Evolutionary conservation across 1,140 invertebrate species (phyloP), one percentile per base, ranked within the genome.

Genomic region (Drosophila lacertosa): DNA sequence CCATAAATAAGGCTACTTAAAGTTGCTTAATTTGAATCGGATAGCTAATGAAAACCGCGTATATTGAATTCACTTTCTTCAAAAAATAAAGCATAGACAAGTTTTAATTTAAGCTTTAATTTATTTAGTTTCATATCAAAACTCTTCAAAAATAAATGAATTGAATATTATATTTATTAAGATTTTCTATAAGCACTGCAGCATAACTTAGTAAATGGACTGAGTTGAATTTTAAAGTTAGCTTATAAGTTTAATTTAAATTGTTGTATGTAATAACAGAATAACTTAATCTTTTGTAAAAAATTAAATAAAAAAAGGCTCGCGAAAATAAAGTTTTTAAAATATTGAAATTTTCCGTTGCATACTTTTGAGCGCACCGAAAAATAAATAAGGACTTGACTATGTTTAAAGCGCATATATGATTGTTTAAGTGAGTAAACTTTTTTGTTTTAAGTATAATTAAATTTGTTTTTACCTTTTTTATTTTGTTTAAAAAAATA

Each of bases 11-110:
- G 15, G 11, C n/a, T 45, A 11, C 26, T 16, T 18, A 35, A 2
- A 4, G 9, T 32, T 33, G 6, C 1, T 18, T 9, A 35, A 15
- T n/a, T n/a, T 33, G 18, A 11, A 20, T 40, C 10, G 13, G 13
- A 24, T 40, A 40, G 60, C 20, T 64, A 54, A 64, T 54, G 18
- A 33, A 64, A 18, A 37, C 11, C 0, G 2, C 3, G 55, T 55
- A 64, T 45, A 64, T 35, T n/a, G 26, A 35, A 20, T n/a, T 29
- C 9, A 18, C 15, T 64, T 29, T 64, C 7, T 9, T 26, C 10
- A 6, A 16, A 4, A 42, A 55, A 26, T n/a, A n/a, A 7, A 13
- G 11, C n/a, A 45, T 3, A 40, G 5, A 18, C 4, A 39, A 4
- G 6, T 18, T 40, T 18, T 40, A 13, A 13, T 15, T 3, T 47